Evolutionary conservation across 64 coral and sea anemone species (phyloP).

Genomic region (Pocillopora damicornis): DNA sequence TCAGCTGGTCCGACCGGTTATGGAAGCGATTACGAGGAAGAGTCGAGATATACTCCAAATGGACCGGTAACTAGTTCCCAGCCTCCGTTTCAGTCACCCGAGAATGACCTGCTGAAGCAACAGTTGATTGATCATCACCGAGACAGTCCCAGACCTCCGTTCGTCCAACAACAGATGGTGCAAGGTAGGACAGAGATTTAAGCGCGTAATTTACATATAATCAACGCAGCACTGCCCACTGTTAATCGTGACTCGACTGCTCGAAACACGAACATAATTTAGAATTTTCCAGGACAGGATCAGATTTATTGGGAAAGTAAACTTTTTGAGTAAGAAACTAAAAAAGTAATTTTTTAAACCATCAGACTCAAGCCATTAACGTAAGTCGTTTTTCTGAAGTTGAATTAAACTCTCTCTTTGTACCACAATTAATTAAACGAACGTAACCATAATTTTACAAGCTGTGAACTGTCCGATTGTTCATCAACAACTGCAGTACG

Average conservation of each 20-base stretch:
- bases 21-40: constrained; percentile 85
- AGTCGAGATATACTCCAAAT: constrained; percentile 49
- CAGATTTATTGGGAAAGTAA: too few species aligned
- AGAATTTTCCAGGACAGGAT: too few species aligned
- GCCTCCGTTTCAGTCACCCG: constrained; percentile 27
- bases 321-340: too few species aligned
- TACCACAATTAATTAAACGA: too few species aligned
- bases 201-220: background rate
- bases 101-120: constrained; percentile 72
- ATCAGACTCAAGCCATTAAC: too few species aligned
- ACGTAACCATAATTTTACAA: background rate
- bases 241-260: too few species aligned
- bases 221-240: background rate
- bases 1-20: constrained; percentile 38
- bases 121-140: constrained; percentile 60
- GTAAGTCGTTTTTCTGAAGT: too few species aligned
- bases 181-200: constrained; percentile 41
- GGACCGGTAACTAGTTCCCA: constrained; percentile 52
- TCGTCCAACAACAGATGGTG: constrained; percentile 45
- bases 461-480: background rate
- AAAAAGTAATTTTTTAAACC: too few species aligned
- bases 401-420: too few species aligned
- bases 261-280: too few species aligned
- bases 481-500: too few species aligned
- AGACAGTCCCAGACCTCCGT: constrained; percentile 52